These are phyloP conservation scores for Blastobasis adustella DNA, from an alignment of 2,888 invertebrate genomes.

Conservation along the genomic window DNA sequence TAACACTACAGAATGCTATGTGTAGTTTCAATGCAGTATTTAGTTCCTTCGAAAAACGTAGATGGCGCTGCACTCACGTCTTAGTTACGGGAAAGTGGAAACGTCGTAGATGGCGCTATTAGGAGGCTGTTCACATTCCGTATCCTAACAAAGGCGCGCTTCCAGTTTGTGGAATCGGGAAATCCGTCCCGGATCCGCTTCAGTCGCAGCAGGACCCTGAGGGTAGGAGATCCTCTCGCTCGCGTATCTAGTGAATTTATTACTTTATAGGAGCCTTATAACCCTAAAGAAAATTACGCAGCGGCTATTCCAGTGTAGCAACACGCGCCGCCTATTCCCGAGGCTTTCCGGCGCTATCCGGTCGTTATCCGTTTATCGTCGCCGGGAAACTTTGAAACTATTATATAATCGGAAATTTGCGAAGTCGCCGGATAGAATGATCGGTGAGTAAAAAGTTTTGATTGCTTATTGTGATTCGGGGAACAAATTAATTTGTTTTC, in stretches of 20 bases:
- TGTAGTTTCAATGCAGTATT: too few relatives aligned
- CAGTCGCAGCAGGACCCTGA: slow-evolving; percentile 62
- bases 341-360: slow-evolving; percentile 3
- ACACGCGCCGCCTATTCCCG: slow-evolving; percentile 6
- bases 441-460: slow-evolving; percentile 46
- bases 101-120: too few relatives aligned
- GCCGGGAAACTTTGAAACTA: slow-evolving; percentile 51
- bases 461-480: slow-evolving; percentile 3
- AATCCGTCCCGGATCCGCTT: slow-evolving; percentile 54
- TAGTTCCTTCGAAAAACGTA: not conserved
- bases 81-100: too few relatives aligned
- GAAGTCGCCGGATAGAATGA: slow-evolving; percentile 58
- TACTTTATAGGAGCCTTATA: slow-evolving; percentile 8
- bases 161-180: slow-evolving; percentile 45
- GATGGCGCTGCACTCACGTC: slow-evolving; percentile 3
- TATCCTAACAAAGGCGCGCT: slow-evolving; percentile 19
- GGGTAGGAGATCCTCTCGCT: slow-evolving; percentile 40
- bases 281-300: slow-evolving; percentile 3
- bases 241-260: slow-evolving; percentile 2
- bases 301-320: not conserved
- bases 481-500: not conserved
- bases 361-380: slow-evolving; percentile 6
- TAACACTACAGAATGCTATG: too few relatives aligned
- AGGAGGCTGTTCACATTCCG: slow-evolving; percentile 11
- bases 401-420: slow-evolving; percentile 40